Base-by-base conservation (phyloP, 2,797 vertebrate species). In the Percopsis omiscomaycus region DNA sequence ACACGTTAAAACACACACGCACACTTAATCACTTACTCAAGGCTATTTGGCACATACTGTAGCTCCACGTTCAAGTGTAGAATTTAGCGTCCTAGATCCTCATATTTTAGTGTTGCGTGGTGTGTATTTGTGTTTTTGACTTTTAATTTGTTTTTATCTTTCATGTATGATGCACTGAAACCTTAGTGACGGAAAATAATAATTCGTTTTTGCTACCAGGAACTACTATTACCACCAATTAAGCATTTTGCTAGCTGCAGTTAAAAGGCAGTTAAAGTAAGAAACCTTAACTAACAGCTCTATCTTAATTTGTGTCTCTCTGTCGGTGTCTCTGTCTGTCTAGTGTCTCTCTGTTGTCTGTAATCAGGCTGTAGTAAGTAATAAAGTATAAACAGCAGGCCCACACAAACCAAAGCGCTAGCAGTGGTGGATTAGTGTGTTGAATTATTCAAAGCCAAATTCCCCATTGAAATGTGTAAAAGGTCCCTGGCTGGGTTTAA, bases 371-470 rank as follows among this genome's bases (percentile, higher is more conserved):
- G 77, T 65, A 82, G 48, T 49, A 44, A 14, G 27, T 79, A 15
- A 37, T 12, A 11, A 32, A 44, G 81, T 69, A 73, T 37, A 72
- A 92, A 89, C 85, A 87, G 86, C 84, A 78, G 83, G 80, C 83
- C 84, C 75, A 84, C 78, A 86, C 85, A 90, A 85, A 89, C 86
- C 86, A 85, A 89, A 91, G 85, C 86, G 82, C 65, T 72, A 82
- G 81, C 62, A 70, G 90, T 84, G 88, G 86, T 79, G 88, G 89
- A 91, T 91, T 87, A 90, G 85, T 71, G 60, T 81, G 84, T 89
- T 93, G 89, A 93, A 93, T 93, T 88, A 92, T 92, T 91, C 89
- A 93, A 78, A 88, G 69, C 79, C 75, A 71, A 84, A 90, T 91
- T 90, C 88, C 84, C 88, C 79, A 80, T 89, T 91, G 91, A 92